Conservation (phyloP, 2,113 vertebrate species). For the Rhinoptilus africanus region DNA sequence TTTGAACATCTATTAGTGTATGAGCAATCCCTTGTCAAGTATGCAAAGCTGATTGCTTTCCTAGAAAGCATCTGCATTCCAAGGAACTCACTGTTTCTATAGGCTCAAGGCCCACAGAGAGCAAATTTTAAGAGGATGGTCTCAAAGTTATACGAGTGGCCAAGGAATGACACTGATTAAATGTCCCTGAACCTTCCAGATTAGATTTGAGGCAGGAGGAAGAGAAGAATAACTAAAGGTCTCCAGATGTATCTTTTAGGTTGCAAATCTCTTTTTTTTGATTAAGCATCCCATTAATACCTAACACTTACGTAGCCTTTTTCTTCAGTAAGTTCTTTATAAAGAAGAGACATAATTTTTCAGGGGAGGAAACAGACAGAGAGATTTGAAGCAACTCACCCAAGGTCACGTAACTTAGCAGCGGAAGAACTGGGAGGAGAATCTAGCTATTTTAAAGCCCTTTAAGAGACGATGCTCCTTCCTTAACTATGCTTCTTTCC, state of each 20-base stretch:
- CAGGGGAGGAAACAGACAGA: background rate
- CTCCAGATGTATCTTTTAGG: background rate
- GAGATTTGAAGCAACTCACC: background rate
- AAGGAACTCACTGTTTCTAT: background rate
- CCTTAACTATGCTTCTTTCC: background rate
- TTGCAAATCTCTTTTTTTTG: background rate
- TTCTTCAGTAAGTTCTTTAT: background rate
- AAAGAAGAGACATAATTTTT: background rate
- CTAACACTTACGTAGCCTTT: background rate
- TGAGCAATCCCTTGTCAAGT: background rate
- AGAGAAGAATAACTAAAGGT: background rate
- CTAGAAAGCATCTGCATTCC: background rate
- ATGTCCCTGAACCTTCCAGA: background rate
- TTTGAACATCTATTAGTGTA: background rate
- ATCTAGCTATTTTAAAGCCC: background rate
- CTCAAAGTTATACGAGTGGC: background rate
- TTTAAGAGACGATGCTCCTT: background rate
- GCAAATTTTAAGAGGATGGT: background rate
- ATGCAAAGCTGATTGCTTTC: background rate
- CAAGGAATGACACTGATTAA: background rate
- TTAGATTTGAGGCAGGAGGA: background rate
- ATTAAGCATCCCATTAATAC: background rate
- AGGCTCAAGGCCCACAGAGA: background rate
- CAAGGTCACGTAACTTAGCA: background rate
- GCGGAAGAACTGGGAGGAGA: background rate